A percentile compares a stretch with the other conserved stretches of the same genome.
These are phyloP conservation scores for Ectemnius continuus DNA, from an alignment of 2,888 invertebrate species.

Conservation along the genomic window DNA sequence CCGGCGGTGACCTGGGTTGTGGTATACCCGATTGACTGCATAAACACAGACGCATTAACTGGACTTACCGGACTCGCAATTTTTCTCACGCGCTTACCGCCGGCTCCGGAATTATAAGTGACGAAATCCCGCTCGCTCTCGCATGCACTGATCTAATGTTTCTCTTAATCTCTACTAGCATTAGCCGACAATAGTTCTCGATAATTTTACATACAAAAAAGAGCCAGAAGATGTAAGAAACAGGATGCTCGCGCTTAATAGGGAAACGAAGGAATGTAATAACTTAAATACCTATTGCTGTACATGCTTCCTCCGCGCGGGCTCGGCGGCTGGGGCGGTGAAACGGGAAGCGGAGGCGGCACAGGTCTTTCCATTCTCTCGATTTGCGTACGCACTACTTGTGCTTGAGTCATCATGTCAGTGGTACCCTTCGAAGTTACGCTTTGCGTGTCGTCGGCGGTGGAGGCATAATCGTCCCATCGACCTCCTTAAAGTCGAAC, in stretches of 20 bases:
- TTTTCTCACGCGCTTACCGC: no score
- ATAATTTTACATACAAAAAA: neutral
- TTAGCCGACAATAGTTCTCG: no score
- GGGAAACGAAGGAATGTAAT: no score
- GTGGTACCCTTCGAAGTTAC: slow-evolving; percentile 76
- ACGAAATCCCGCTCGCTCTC: no score
- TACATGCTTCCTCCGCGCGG: slow-evolving; percentile 78
- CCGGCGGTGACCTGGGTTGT: slow-evolving; percentile 83
- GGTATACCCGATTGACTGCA: slow-evolving; percentile 78
- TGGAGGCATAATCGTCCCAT: slow-evolving; percentile 77
- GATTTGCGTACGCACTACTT: slow-evolving; percentile 79
- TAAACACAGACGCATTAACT: slow-evolving; percentile 14
- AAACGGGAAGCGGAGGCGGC: slow-evolving; percentile 81
- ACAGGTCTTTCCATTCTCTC: slow-evolving; percentile 82
- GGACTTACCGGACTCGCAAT: slow-evolving; percentile 2
- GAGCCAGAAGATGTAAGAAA: neutral
- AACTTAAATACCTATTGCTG: slow-evolving; percentile 74
- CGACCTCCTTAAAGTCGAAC: slow-evolving; percentile 67
- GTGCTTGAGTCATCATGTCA: slow-evolving; percentile 77
- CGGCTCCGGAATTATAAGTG: no score
- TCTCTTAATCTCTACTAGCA: no score
- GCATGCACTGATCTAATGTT: no score
- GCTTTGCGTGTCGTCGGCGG: slow-evolving; percentile 75
- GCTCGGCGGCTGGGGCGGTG: slow-evolving; percentile 77
- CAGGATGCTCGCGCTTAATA: neutral